Base-by-base conservation (phyloP, 2,113 vertebrate species). In the Raphicerus campestris region DNA sequence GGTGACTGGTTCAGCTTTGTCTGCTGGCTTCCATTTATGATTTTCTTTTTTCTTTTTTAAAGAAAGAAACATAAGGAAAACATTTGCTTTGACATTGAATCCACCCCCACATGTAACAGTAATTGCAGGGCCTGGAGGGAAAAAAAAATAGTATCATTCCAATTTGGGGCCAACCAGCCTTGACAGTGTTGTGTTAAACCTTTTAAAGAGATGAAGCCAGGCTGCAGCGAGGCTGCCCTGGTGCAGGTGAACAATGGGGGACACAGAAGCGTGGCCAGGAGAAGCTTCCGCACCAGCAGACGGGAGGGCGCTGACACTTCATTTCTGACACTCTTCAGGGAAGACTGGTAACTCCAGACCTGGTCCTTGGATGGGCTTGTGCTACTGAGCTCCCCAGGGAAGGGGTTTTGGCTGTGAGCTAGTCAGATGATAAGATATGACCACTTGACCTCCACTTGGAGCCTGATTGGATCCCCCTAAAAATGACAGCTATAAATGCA, bases 1-100 rank as follows among this genome's bases (percentile, higher is more conserved):
- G n/a, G 87, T 77, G 84, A 56, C 61, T 93, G 89, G 55, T 55
- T 80, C 70, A 53, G 47, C 81, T 88, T 86, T 63, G 45, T 82
- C 91, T 96, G 93, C 97, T 96, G 96, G 91, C 86, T 97, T 53
- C 91, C 93, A 97, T 94, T 97, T 96, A 80, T 53, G 77, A 26
- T 66, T 77, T 91, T 56, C 82, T 88, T 89, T 32, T 70, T 53
- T 28, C 47, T 56, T 77, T 97, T 96, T 82, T 56, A 49, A 92
- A 98, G 94, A 97, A 97, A 93, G 96, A 92, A 97, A 97, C 98
- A 98, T 98, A 95, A 98, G 98, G 98, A 97, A 97, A 97, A 93
- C 97, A 98, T 98, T 98, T 97, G 89, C 97, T 94, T 95, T 98
- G 97, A 98, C 96, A 93, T 93, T 42, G 91, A 93, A 91, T 96